Base-by-base conservation (phyloP, 2,888 invertebrate species). In the Eustalomyia histrio region DNA sequence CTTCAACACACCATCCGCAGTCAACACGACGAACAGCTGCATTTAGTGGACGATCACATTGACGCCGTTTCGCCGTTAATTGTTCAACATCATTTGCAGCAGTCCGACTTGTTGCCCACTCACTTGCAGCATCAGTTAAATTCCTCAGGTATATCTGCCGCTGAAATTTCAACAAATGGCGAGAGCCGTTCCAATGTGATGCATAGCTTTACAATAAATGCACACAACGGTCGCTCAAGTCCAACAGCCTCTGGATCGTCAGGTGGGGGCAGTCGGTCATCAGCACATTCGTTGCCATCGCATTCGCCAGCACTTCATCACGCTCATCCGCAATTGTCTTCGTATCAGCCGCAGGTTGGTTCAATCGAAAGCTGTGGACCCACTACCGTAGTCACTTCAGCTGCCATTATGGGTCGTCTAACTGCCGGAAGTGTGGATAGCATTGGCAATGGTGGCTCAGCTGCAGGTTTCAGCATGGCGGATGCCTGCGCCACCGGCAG, bases 261-360 rank as follows among this genome's bases (percentile, higher is more conserved):
- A 8, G 84, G 84, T 68, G 88, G 88, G 29, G 87, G 89, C 80
- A 88, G 88, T 79, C 89, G 89, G 73, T 87, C 88, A 76, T 88
- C 88, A 72, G 89, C 89, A n/a, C 85, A 86, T 65, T 86, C 87
- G 16, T 9, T 83, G 60, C 79, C 85, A 83, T 81, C 88, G 83
- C 88, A 89, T 84, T 89, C 89, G 80, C 89, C 88, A 83, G 87
- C 89, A 72, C 84, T 88, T 84, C 84, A 83, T 16, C 84, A 85
- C 17, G 80, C 78, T 18, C 76, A 75, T 9, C 1, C 65, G 1
- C 82, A 84, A 35, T 71, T 74, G 65, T 55, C 75, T 47, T 39
- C 76, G 18, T 80, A 75, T 69, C 81, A 52, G 17, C 16, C 67
- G 29, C 74, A 71, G 47, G 53, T 58, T 50, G 73, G 68, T 16